Base-by-base conservation (phyloP, 92 coral and sea anemone genomes). In the Parazoanthus atlanticus region DNA sequence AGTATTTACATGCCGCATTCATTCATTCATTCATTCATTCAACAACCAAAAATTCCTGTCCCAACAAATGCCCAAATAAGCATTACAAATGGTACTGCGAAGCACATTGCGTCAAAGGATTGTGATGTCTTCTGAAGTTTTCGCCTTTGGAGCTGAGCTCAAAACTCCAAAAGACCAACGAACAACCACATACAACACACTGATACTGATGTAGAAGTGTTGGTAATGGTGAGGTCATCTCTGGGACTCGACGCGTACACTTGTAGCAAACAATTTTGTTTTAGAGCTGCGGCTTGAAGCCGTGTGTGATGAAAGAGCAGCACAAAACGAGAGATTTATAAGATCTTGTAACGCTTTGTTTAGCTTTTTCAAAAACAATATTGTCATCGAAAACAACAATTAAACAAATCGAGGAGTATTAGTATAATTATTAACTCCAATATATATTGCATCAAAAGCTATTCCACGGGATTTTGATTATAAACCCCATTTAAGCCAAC, bases 291-390 rank as follows among this genome's bases (percentile, higher is more conserved):
- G 29, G 52, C 30, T 47, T 34, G 21, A 33, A 74, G 19, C 16
- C 38, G 78, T 31, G 33, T 16, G 10, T 32, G n/a, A 29, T 75
- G 26, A 34, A 75, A 11, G 13, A 2, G 21, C 31, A 40, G 17
- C 46, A 23, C 32, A 25, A 38, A 76, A 8, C 58, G 21, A 52
- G 1, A 52, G 58, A 13, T 0, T 52, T 52, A 52, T 52, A 52
- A 12, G 3, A 52, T 2, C 12, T 46, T 13, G 46, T 28, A 40
- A 47, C 9, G 54, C 66, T 47, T 43, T 78, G 19, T 46, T 77
- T 78, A 47, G 34, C 64, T 78, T 54, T 47, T 46, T 46, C 64
- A 43, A 47, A 46, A 78, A 78, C 81, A 76, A 76, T 40, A 43
- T 11, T 25, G 29, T 31, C 56, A 47, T 28, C 19, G 54, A 43